A percentile compares a stretch with the other conserved stretches of the same genome.
These are phyloP conservation scores for Protosalanx chinensis DNA, from an alignment of 2,797 vertebrate species.

Conservation along the genomic window DNA sequence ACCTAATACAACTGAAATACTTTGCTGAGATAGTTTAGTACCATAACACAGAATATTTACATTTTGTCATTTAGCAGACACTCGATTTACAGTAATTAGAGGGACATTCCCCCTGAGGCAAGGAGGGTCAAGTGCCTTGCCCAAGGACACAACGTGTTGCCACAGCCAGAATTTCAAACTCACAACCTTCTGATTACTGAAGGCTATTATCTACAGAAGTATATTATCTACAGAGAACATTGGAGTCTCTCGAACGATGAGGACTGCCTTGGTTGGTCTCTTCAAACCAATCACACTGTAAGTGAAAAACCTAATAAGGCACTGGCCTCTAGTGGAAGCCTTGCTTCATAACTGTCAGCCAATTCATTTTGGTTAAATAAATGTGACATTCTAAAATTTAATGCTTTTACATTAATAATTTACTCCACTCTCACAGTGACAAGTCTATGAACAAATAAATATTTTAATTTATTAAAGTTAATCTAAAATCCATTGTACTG, in stretches of 20 bases:
- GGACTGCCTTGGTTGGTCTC: not conserved
- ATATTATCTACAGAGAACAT: not conserved
- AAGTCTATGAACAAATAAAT: constrained; percentile 61
- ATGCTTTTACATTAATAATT: constrained; percentile 17
- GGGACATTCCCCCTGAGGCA: no score
- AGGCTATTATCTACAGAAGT: not conserved
- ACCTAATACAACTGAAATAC: no score
- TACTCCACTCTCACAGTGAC: constrained; percentile 35
- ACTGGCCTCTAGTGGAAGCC: constrained; percentile 62
- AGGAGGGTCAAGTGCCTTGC: no score
- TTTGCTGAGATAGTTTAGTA: not conserved
- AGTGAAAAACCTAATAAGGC: constrained; percentile 31
- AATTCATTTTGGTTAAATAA: not conserved
- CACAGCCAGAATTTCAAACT: no score
- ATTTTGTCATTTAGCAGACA: no score
- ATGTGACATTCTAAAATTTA: not conserved
- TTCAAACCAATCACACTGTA: not conserved
- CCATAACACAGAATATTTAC: not conserved
- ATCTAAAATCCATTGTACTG: constrained; percentile 44
- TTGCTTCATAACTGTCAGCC: not conserved
- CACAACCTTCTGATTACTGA: no score
- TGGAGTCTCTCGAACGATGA: not conserved
- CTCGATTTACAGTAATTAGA: no score
- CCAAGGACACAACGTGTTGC: no score
- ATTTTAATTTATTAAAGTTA: constrained; percentile 56